Percentiles rank a stretch among this genome's conserved stretches.
Conservation (phyloP, 1,140 invertebrate species). For the Tetragnatha versicolor region DNA sequence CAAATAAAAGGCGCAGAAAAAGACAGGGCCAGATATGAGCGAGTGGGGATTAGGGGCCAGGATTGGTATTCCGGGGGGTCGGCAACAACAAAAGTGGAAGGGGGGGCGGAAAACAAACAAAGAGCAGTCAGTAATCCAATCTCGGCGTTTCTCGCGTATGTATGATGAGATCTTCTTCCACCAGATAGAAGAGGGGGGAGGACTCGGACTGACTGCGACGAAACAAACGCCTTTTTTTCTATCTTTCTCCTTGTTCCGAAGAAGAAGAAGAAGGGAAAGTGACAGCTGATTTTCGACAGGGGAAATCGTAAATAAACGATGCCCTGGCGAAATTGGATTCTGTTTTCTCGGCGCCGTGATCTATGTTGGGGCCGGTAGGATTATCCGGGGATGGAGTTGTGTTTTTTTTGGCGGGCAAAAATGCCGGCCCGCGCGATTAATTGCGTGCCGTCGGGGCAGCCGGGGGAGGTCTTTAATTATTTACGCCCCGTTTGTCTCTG, state of each 20-base stretch:
- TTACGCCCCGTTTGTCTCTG: not conserved
- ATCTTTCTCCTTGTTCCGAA: conserved; percentile 41
- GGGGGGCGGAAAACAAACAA: conserved; percentile 3
- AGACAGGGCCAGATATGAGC: conserved; percentile 25
- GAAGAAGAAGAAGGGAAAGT: conserved; percentile 37
- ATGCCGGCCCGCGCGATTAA: not conserved
- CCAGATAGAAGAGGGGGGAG: not conserved
- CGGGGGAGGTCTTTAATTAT: not conserved
- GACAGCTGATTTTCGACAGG: conserved; percentile 50
- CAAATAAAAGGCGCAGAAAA: conserved; percentile 29
- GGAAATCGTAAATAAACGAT: conserved; percentile 53
- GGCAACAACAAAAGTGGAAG: conserved; percentile 20
- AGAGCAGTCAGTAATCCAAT: conserved; percentile 42
- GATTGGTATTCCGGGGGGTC: conserved; percentile 45
- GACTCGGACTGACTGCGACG: not conserved
- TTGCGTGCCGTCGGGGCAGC: not conserved
- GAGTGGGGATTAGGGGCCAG: conserved; percentile 42
- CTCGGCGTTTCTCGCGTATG: conserved; percentile 45
- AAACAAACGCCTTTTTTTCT: conserved; percentile 17
- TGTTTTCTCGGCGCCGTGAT: conserved; percentile 8
- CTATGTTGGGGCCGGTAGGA: conserved; percentile 2
- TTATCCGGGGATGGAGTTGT: too few species aligned
- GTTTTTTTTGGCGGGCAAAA: too few species aligned
- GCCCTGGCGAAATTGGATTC: conserved; percentile 44
- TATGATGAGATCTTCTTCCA: conserved; percentile 45